Conservation (phyloP, 2,797 vertebrate genomes). For the Xenopus petersii region DNA sequence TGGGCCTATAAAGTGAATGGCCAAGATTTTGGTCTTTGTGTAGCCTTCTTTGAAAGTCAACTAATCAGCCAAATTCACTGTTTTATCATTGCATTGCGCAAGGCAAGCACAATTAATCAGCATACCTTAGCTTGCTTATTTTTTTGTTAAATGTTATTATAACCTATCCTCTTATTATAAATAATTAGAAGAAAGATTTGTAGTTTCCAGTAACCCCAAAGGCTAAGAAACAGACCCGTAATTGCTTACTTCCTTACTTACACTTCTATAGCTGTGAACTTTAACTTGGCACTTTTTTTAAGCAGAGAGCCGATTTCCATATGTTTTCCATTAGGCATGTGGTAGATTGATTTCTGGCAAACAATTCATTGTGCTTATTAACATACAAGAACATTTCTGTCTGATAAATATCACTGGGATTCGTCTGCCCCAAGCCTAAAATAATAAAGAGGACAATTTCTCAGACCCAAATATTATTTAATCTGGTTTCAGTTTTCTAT, state of each 20-base stretch:
- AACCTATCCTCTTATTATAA: constrained; percentile 43
- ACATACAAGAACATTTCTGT: background rate
- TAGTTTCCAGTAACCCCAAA: constrained; percentile 44
- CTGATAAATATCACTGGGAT: too few relatives aligned
- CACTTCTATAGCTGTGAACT: constrained; percentile 38
- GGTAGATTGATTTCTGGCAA: constrained; percentile 10
- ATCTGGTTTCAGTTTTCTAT: too few relatives aligned
- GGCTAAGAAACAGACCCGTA: constrained; percentile 24
- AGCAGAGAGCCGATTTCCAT: constrained; percentile 12
- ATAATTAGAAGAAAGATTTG: constrained; percentile 43
- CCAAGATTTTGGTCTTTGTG: too few relatives aligned
- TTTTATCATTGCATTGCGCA: constrained; percentile 34
- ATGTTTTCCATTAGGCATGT: constrained; percentile 38
- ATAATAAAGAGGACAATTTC: too few relatives aligned
- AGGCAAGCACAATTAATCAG: constrained; percentile 19
- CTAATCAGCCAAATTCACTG: too few relatives aligned
- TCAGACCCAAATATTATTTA: too few relatives aligned
- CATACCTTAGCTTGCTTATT: constrained; percentile 32
- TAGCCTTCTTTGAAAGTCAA: too few relatives aligned
- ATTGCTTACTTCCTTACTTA: constrained; percentile 40
- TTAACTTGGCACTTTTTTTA: constrained; percentile 39
- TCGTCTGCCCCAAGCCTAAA: too few relatives aligned
- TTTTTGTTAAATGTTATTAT: constrained; percentile 46
- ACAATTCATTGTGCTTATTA: constrained; percentile 24
- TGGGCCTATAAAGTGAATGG: too few relatives aligned